Evolutionary conservation across 2,113 vertebrate genomes (phyloP), one percentile per base, ranked within the genome.

Genomic region (Macaca mulatta): DNA sequence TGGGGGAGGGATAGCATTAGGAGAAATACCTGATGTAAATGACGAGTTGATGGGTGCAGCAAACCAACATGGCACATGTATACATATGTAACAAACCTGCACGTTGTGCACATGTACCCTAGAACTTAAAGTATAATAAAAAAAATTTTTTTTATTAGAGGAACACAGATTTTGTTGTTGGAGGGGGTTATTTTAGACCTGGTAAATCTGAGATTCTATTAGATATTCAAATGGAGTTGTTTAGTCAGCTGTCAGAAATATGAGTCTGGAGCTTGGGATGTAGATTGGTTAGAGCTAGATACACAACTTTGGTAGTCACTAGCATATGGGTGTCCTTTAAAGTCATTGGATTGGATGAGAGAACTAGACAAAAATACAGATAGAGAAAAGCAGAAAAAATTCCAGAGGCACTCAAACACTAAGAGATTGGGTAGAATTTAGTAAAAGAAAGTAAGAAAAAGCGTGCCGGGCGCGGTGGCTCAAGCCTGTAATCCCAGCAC

Each of bases 351-450:
- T 18, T 59, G 43, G 48, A 45, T 16, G 35, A 92, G 30, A 27
- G 64, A 72, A 45, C 50, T 27, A 43, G 48, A 38, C 57, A 81
- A 70, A 90, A 55, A 30, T 89, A 40, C 6, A 40, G 10, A 16
- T 25, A 48, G 80, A 50, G 48, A 67, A 27, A 23, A 67, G 72
- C 77, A 32, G 32, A 55, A 78, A 79, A 79, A 61, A 79, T 25
- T 85, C 18, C 79, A 1, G n/a, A 40, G 32, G 30, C 64, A 55
- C 32, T 64, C 57, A 61, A 70, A n/a, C 78, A 92, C 43, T 78
- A 83, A 80, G 50, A 82, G 43, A 35, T 45, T 43, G 79, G 84
- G 50, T 78, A 86, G 61, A 89, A 43, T 89, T 97, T 95, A 88
- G 82, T 30, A 93, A 89, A 84, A 69, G 55, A 93, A 85, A 43